Percentiles rank a stretch among this genome's conserved stretches.
Conservation (phyloP, 2,797 vertebrate species). For the Sciaenops ocellatus region DNA sequence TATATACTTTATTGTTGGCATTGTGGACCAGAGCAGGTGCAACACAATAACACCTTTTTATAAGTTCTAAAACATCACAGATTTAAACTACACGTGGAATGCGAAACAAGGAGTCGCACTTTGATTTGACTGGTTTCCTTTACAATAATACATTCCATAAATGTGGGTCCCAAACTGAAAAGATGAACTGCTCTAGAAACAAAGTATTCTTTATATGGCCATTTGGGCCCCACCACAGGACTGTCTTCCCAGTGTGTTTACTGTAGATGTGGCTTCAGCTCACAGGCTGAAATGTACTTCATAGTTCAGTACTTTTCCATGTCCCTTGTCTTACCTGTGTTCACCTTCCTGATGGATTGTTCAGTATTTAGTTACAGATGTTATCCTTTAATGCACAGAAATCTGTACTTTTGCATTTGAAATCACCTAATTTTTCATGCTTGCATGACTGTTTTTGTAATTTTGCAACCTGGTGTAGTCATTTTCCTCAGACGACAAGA, state of each 20-base stretch:
- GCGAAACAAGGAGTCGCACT: conserved; percentile 7
- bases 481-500: background rate
- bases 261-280: conserved; percentile 32
- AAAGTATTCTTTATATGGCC: conserved; percentile 30
- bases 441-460: background rate
- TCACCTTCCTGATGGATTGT: background rate
- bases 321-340: conserved; percentile 21
- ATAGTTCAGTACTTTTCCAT: conserved; percentile 40
- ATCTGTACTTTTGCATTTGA: background rate
- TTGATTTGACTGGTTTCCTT: background rate
- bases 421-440: too few species aligned
- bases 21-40: background rate
- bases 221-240: conserved; percentile 25
- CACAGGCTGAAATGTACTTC: conserved; percentile 29
- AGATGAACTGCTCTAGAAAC: conserved; percentile 32
- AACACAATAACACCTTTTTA: background rate
- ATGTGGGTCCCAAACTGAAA: conserved; percentile 14
- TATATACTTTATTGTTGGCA: background rate
- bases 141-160: conserved; percentile 10
- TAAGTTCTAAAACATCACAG: background rate
- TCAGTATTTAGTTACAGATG: background rate
- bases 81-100: background rate
- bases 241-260: conserved; percentile 30
- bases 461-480: background rate
- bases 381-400: background rate